Conservation (phyloP, 2,797 vertebrate genomes). For the Hippocampus kuda region DNA sequence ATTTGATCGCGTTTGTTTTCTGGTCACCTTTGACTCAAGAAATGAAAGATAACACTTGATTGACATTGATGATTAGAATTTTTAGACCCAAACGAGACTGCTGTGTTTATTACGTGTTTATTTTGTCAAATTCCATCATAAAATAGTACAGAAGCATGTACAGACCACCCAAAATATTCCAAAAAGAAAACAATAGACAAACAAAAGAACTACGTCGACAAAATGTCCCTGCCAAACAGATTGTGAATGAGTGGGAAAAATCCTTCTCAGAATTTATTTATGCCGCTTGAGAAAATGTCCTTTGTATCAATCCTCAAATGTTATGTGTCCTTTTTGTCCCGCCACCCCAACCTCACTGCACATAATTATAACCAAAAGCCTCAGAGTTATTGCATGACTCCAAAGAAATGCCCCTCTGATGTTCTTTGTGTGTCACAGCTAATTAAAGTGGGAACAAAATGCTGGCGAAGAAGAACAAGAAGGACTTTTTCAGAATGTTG, state of each 20-base stretch:
- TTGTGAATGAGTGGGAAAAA: conserved; percentile 50
- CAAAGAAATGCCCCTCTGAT: conserved; percentile 48
- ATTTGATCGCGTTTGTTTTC: background rate
- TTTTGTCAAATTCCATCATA: conserved; percentile 46
- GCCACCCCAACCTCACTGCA: conserved; percentile 33
- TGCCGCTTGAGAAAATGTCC: conserved; percentile 57
- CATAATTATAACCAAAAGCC: conserved; percentile 71
- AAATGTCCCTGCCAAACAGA: conserved; percentile 41
- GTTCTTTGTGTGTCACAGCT: conserved; percentile 53
- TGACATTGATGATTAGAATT: background rate
- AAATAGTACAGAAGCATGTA: conserved; percentile 48
- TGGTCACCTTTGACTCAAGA: background rate
- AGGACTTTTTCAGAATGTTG: conserved; percentile 21
- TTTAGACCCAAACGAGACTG: conserved; percentile 12
- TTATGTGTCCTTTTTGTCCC: conserved; percentile 41
- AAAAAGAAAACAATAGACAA: conserved; percentile 20
- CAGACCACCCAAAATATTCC: conserved; percentile 31
- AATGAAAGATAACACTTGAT: background rate
- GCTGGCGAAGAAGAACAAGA: conserved; percentile 49
- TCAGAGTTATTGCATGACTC: conserved; percentile 52
- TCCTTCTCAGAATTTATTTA: conserved; percentile 62
- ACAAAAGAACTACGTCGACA: conserved; percentile 35
- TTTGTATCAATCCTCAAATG: conserved; percentile 60
- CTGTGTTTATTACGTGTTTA: conserved; percentile 40
- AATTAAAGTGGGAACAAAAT: conserved; percentile 55